Base-by-base conservation (phyloP, 1,140 invertebrate species). In the Drosophila ambigua region DNA sequence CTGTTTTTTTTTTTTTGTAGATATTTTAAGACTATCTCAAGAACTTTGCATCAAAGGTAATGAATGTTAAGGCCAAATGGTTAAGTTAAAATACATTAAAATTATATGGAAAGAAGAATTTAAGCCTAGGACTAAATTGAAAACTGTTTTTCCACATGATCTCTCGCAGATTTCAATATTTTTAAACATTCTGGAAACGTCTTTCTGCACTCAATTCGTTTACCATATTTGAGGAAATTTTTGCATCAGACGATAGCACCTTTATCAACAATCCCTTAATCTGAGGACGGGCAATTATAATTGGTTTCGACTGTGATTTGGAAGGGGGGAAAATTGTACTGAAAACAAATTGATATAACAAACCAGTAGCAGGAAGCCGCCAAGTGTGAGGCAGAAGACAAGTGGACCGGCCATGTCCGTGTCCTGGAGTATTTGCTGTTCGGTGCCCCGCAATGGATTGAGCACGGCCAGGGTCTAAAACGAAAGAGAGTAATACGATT, bases 381-480 rank as follows among this genome's bases (percentile, higher is more conserved):
- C 96, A 80, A 97, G 96, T 20, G 95, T 94, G 45, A 97, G 91
- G 91, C 96, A 96, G 89, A 97, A 97, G 8, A 96, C 96, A 46
- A 97, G 92, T 20, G 96, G 96, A 15, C 96, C 96, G 52, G 96
- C 96, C 75, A 97, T 93, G 92, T 97, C 96, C 44, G 96, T 95
- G 91, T 97, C 96, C 89, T 94, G 93, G n/a, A 94, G 90, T 79
- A 95, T 94, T 57, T 91, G 91, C 61, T 94, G 93, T 58, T 95
- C 93, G 8, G 94, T 93, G 24, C 93, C 93, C 39, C 93, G 91
- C 55, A 96, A 90, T 2, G 96, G 96, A 93, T 97, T 97, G 53
- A 97, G 91, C 5, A 97, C 96, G 15, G 96, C 94, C 57, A 96
- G 79, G 9, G 96, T 97, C 93, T 97, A 26, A 9, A 55, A 60